Conservation (phyloP, 2,797 vertebrate species). For the Sebastolobus altivelis region DNA sequence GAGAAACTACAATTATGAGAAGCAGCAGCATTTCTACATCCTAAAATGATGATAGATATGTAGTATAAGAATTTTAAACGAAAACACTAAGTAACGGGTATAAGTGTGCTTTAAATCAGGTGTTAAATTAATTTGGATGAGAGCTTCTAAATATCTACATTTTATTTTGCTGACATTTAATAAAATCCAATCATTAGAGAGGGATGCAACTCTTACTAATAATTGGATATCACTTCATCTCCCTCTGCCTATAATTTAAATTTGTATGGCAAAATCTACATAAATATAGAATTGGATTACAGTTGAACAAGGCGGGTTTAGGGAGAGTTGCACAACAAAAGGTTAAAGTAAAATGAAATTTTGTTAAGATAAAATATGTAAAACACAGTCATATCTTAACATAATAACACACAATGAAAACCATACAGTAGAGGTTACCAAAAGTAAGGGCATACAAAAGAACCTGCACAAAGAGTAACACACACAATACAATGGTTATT, state of each 20-base stretch:
- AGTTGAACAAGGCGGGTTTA: background rate
- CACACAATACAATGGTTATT: conserved; percentile 55
- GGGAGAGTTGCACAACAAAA: background rate
- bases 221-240: background rate
- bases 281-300: background rate
- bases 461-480: conserved; percentile 11
- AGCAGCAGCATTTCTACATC: background rate
- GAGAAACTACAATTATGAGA: background rate
- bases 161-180: background rate
- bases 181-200: background rate
- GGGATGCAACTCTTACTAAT: background rate
- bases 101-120: background rate
- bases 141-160: background rate
- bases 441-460: conserved; percentile 1
- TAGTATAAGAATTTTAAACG: background rate
- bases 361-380: background rate
- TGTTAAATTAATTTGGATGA: background rate
- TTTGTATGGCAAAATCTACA: background rate
- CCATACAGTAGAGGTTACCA: background rate
- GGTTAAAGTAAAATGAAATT: background rate
- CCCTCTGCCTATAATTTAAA: background rate
- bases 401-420: conserved; percentile 16
- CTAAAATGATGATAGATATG: background rate
- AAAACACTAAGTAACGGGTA: background rate
- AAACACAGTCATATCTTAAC: background rate